Conservation (phyloP, 2,888 invertebrate species). For the Sussaba pulchella region DNA sequence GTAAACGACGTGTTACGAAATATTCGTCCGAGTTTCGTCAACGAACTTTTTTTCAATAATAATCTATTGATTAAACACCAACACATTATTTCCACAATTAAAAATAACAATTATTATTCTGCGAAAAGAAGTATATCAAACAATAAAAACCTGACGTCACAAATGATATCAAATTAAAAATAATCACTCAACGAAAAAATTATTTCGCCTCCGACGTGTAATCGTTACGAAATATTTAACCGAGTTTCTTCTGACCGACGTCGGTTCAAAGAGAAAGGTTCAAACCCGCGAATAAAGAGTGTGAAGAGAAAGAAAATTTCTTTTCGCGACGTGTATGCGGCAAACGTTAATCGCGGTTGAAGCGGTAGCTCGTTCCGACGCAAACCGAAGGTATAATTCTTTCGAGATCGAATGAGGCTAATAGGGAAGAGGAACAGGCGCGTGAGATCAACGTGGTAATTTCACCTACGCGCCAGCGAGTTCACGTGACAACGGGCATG, state of each 20-base stretch:
- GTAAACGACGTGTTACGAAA: too few relatives aligned
- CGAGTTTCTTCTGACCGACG: background rate
- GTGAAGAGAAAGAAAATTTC: conserved; percentile 62
- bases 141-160: background rate
- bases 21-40: too few relatives aligned
- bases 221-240: background rate
- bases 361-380: conserved; percentile 49
- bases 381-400: conserved; percentile 44
- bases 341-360: conserved; percentile 54
- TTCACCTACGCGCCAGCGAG: conserved; percentile 80
- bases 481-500: conserved; percentile 65
- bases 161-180: background rate
- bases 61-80: too few relatives aligned
- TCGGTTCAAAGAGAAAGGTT: conserved; percentile 61
- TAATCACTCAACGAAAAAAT: background rate
- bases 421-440: conserved; percentile 78
- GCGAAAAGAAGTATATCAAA: too few relatives aligned
- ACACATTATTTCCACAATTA: too few relatives aligned
- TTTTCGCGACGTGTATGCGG: conserved; percentile 57
- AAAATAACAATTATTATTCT: too few relatives aligned
- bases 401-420: conserved; percentile 80
- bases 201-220: too few relatives aligned
- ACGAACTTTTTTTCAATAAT: too few relatives aligned
- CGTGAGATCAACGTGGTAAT: conserved; percentile 80
- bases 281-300: conserved; percentile 41